A percentile compares a stretch with the other conserved stretches of the same genome.
Conservation (phyloP, 1,140 invertebrate species). For the Bilobella aurantiaca region DNA sequence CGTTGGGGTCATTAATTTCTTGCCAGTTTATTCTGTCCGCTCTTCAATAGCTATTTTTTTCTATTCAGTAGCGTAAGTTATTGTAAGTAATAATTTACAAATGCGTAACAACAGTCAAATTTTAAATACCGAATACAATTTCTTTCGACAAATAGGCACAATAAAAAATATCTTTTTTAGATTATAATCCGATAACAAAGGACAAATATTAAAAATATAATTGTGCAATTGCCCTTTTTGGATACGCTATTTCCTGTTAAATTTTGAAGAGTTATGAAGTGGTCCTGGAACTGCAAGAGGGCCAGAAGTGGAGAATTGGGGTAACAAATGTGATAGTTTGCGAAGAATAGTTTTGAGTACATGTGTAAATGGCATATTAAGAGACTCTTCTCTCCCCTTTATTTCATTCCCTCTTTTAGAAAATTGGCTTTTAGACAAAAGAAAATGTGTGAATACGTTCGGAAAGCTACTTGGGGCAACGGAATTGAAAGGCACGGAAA, state of each 20-base stretch:
- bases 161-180: not conserved
- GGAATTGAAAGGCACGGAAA: not conserved
- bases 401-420: constrained; percentile 10
- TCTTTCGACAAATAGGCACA: not conserved
- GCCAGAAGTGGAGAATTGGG: constrained; percentile 1
- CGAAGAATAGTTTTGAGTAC: not conserved
- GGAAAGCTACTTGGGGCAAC: not conserved
- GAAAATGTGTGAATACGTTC: not conserved
- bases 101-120: not conserved
- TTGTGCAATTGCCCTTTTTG: not conserved
- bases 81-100: not conserved
- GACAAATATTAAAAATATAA: not conserved
- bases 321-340: not conserved
- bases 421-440: constrained; percentile 16
- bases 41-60: not conserved
- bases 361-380: not conserved
- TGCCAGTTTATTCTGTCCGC: not conserved
- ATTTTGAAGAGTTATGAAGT: not conserved
- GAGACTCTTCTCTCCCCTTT: not conserved
- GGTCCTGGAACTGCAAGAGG: not conserved
- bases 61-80: not conserved
- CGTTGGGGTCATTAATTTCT: not conserved
- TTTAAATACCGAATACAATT: not conserved
- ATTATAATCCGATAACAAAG: not conserved
- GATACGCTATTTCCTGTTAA: not conserved